Conservation (phyloP, 2,113 vertebrate species). For the Naja naja region DNA sequence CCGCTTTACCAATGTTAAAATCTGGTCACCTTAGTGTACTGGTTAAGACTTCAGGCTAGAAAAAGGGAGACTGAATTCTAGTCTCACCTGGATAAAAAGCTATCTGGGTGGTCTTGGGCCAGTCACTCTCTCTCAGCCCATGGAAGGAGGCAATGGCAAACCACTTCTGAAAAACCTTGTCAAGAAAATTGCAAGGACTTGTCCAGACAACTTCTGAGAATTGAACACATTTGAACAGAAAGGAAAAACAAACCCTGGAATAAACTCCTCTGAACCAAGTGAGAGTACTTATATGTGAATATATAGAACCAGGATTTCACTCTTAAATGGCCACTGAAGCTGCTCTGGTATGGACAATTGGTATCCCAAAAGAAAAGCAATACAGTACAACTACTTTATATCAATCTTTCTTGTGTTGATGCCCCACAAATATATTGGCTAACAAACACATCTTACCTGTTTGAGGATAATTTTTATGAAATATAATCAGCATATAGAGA, state of each 20-base stretch:
- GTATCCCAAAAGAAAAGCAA: neutral
- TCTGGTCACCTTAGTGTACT: no score
- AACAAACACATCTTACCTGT: neutral
- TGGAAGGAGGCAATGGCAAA: neutral
- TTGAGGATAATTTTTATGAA: neutral
- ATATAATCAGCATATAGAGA: neutral
- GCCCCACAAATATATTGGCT: neutral
- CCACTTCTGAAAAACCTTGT: neutral
- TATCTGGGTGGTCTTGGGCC: neutral
- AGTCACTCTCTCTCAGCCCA: neutral
- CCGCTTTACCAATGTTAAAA: no score
- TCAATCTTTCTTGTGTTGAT: neutral
- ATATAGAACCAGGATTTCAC: neutral
- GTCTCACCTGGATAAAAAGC: neutral
- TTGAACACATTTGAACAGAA: neutral
- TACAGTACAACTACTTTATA: neutral
- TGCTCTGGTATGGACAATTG: neutral
- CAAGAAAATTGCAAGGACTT: neutral
- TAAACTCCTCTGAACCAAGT: neutral
- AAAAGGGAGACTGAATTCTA: neutral
- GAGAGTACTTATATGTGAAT: neutral
- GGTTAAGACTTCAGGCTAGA: neutral
- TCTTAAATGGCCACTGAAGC: neutral
- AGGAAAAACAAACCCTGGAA: neutral
- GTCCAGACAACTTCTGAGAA: neutral